These are phyloP conservation scores for Ricordea florida DNA, from an alignment of 92 coral and sea anemone genomes.

Conservation along the genomic window DNA sequence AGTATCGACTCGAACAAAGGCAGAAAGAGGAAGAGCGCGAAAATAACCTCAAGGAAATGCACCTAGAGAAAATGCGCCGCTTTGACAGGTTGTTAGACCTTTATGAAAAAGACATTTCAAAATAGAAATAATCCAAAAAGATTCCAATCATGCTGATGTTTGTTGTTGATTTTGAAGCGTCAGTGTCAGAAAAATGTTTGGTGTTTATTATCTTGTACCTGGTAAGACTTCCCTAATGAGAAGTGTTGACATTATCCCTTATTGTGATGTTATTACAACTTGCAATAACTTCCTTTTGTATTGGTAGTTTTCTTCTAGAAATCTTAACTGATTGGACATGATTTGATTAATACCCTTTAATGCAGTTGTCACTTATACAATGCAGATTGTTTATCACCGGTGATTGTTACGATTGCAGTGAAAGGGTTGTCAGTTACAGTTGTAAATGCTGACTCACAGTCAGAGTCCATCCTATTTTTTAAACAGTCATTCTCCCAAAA, in stretches of 20 bases:
- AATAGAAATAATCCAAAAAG: too few species aligned
- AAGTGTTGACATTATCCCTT: not conserved
- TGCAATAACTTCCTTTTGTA: not conserved
- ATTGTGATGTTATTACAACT: not conserved
- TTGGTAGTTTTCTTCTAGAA: not conserved
- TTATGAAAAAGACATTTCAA: constrained; percentile 44
- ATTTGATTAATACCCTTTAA: too few species aligned
- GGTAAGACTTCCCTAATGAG: not conserved
- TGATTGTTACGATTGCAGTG: constrained; percentile 2
- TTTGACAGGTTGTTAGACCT: constrained; percentile 51
- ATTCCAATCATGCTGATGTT: not conserved
- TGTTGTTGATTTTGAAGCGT: not conserved
- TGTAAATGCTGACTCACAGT: not conserved
- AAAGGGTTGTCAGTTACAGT: not conserved
- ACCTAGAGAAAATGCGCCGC: constrained; percentile 48
- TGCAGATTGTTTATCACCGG: not conserved
- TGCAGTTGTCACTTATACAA: not conserved
- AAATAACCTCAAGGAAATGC: constrained; percentile 30
- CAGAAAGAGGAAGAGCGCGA: constrained; percentile 33
- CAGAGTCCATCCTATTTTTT: not conserved
- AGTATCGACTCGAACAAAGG: constrained; percentile 32
- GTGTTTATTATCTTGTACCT: too few species aligned
- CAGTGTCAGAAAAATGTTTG: constrained; percentile 1
- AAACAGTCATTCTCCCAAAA: not conserved
- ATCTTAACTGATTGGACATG: not conserved